Evolutionary conservation across 2,888 invertebrate genomes (phyloP).

Genomic region (Ennomos fuscantarius): DNA sequence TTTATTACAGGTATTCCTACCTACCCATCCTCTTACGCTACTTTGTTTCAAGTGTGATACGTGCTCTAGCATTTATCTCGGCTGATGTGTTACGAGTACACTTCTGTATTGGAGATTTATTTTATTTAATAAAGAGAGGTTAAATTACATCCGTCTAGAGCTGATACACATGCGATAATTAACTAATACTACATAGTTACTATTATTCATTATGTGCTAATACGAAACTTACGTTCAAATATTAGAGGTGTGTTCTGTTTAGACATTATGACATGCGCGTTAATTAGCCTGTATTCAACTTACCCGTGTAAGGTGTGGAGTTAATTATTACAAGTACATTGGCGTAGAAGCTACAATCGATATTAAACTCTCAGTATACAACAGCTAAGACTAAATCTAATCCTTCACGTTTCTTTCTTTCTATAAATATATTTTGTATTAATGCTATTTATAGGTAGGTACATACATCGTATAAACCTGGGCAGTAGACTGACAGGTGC

Average conservation of each 20-base stretch:
- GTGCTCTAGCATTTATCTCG: constrained; percentile 41
- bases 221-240: constrained; percentile 1
- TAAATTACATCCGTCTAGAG: constrained; percentile 11
- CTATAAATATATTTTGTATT: not conserved
- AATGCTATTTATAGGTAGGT: not conserved
- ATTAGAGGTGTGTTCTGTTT: not conserved
- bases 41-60: constrained; percentile 43
- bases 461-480: not conserved
- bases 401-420: constrained; percentile 1
- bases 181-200: not conserved
- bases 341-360: not conserved
- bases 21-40: constrained; percentile 40
- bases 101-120: constrained; percentile 17
- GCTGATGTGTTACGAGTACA: constrained; percentile 25
- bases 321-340: not conserved
- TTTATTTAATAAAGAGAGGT: constrained; percentile 11
- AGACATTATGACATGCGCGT: constrained; percentile 10
- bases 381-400: no score
- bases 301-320: not conserved
- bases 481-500: constrained; percentile 7
- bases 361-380: no score
- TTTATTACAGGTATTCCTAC: constrained; percentile 46
- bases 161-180: constrained; percentile 9
- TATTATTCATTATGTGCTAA: not conserved
- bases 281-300: constrained; percentile 12